Conservation (phyloP, 1,140 invertebrate species). For the Pteromalus puparum region DNA sequence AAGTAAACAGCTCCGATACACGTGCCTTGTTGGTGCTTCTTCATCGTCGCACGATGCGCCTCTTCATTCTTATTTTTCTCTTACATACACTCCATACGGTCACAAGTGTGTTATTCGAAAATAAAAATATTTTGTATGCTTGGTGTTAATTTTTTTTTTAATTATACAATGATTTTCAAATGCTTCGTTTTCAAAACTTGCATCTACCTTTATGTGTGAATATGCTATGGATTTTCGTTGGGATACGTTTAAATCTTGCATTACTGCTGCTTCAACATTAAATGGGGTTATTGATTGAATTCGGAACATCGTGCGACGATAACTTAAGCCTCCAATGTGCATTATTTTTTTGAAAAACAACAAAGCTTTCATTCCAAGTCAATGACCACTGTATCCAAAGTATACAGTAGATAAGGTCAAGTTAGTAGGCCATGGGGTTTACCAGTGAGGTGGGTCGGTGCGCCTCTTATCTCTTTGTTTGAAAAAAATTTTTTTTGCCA, state of each 20-base stretch:
- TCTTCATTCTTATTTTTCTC: neutral
- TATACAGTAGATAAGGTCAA: constrained; percentile 46
- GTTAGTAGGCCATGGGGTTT: constrained; percentile 71
- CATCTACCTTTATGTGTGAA: neutral
- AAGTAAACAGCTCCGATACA: neutral
- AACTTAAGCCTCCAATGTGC: neutral
- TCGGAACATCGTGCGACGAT: constrained; percentile 15
- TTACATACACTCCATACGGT: neutral
- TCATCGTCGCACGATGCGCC: constrained; percentile 6
- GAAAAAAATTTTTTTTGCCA: constrained; percentile 29
- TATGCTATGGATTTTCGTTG: neutral
- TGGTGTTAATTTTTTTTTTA: neutral
- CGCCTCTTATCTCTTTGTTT: constrained; percentile 60
- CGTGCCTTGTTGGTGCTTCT: neutral
- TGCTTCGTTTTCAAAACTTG: neutral
- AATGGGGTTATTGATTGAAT: neutral
- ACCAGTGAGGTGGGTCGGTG: constrained; percentile 71
- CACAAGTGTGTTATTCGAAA: neutral
- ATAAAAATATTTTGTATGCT: neutral
- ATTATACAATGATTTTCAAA: neutral
- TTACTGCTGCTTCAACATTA: neutral
- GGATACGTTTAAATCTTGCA: too few relatives aligned
- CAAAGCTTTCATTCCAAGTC: neutral
- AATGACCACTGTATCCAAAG: neutral
- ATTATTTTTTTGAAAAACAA: neutral